These are phyloP conservation scores for Aphrophora alni DNA, from an alignment of 2,888 invertebrate genomes.

Conservation along the genomic window DNA sequence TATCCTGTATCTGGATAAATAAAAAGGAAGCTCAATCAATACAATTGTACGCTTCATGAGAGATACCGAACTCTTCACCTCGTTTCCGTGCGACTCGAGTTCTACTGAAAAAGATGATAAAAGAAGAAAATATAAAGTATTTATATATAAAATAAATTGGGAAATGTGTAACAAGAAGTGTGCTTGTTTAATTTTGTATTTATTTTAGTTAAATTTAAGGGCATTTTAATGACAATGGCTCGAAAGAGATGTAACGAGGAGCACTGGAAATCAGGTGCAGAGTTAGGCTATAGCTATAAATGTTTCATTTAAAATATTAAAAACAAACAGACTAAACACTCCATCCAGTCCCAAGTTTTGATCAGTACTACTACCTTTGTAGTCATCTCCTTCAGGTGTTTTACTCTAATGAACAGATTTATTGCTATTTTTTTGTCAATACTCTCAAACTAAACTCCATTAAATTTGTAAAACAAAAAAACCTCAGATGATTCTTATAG, in stretches of 20 bases:
- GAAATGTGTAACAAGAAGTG: not conserved
- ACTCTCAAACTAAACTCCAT: no score
- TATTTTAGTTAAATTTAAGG: not conserved
- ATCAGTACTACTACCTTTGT: no score
- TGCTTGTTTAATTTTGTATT: not conserved
- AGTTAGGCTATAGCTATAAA: slow-evolving; percentile 32
- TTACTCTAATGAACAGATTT: no score
- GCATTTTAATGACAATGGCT: not conserved
- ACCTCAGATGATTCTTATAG: no score
- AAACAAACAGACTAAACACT: no score
- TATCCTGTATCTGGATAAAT: not conserved
- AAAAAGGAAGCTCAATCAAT: not conserved
- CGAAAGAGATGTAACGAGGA: not conserved
- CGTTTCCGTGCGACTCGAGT: slow-evolving; percentile 35
- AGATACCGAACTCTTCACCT: slow-evolving; percentile 43
- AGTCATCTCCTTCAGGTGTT: no score
- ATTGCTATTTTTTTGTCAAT: no score
- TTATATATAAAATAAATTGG: not conserved
- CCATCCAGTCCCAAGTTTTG: no score
- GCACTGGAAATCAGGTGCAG: slow-evolving; percentile 40
- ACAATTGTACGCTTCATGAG: not conserved
- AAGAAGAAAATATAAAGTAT: not conserved
- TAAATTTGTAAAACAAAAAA: no score
- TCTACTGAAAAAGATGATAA: not conserved
- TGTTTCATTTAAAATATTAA: no score